phyloP scores from a whole-genome alignment of 2,113 vertebrate genomes.

The Campylorhamphus procurvoides region DNA sequence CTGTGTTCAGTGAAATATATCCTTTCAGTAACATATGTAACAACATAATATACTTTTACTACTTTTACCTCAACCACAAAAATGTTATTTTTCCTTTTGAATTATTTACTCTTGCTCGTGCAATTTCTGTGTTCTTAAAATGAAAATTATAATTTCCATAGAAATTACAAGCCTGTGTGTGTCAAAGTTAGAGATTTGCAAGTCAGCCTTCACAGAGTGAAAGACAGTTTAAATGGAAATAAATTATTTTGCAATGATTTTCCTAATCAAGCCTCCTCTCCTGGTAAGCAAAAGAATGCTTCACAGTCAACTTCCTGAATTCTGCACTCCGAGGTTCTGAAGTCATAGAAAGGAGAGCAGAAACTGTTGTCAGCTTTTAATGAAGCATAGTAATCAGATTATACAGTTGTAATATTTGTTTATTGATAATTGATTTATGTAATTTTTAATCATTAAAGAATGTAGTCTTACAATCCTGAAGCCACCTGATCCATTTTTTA shows the following conservation, averaged over 20 bases:
- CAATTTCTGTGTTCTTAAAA: not conserved
- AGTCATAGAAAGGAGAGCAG: not conserved
- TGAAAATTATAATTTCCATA: not conserved
- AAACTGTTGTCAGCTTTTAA: not conserved
- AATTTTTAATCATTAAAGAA: not conserved
- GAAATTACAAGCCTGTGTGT: not conserved
- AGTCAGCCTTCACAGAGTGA: not conserved
- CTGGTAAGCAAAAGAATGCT: not conserved
- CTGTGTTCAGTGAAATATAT: not conserved
- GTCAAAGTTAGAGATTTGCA: not conserved
- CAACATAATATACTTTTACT: not conserved
- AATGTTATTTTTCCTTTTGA: not conserved
- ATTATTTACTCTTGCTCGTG: not conserved
- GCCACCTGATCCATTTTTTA: not conserved
- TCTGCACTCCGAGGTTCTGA: not conserved
- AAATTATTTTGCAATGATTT: not conserved
- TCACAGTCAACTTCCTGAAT: not conserved
- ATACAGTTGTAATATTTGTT: not conserved
- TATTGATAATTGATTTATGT: not conserved
- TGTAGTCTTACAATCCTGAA: not conserved
- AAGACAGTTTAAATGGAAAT: not conserved
- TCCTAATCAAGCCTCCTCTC: accelerated
- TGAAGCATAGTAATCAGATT: not conserved
- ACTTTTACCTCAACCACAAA: not conserved
- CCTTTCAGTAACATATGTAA: not conserved